Conservation (phyloP, 1,140 invertebrate genomes). For the Amyelois transitella region DNA sequence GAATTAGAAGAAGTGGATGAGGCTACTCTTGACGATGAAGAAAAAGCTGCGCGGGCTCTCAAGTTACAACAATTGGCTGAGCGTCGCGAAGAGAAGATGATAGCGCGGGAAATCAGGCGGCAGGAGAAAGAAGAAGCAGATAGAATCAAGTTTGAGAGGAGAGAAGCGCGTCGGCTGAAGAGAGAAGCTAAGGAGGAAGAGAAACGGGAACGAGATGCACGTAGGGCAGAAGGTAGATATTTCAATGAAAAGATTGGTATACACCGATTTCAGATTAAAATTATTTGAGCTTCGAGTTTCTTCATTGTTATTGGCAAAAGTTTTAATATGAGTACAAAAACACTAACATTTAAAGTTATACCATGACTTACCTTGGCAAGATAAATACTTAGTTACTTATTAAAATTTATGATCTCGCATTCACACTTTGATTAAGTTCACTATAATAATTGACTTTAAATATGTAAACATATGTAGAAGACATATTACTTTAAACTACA, state of each 20-base stretch:
- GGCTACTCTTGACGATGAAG: constrained; percentile 54
- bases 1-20: constrained; percentile 64
- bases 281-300: too few species aligned
- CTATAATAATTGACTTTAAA: not conserved
- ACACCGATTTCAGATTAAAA: too few species aligned
- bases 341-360: too few species aligned
- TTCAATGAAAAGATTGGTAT: not conserved
- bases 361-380: too few species aligned
- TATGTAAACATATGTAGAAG: not conserved
- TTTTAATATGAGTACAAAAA: too few species aligned
- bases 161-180: constrained; percentile 48
- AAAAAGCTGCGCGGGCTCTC: constrained; percentile 37
- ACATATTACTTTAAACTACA: constrained; percentile 12
- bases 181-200: constrained; percentile 46
- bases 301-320: too few species aligned
- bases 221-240: constrained; percentile 47
- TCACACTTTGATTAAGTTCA: too few species aligned
- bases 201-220: constrained; percentile 38
- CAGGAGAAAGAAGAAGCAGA: constrained; percentile 40
- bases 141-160: constrained; percentile 46
- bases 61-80: constrained; percentile 33
- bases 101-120: constrained; percentile 41
- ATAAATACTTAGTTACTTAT: too few species aligned
- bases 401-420: too few species aligned
- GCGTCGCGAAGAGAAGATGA: constrained; percentile 30